Percentiles rank a stretch among this genome's conserved stretches.
These are phyloP conservation scores for Oscheius sp. DNA, from an alignment of 2,888 invertebrate species.

Conservation along the genomic window DNA sequence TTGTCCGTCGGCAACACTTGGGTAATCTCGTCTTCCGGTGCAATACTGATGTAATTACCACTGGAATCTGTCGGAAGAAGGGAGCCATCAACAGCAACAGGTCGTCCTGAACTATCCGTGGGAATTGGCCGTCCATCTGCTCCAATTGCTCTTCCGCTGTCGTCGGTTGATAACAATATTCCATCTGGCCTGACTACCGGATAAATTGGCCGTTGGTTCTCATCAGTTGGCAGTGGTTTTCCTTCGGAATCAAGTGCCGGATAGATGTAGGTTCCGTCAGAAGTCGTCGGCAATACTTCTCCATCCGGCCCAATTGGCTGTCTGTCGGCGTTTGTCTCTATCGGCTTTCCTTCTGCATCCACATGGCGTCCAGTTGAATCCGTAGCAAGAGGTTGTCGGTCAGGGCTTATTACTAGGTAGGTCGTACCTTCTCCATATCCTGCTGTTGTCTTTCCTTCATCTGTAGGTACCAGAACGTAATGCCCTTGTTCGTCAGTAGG, in stretches of 20 bases:
- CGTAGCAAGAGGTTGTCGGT: conserved; percentile 42
- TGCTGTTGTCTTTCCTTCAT: conserved; percentile 34
- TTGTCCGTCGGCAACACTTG: conserved; percentile 36
- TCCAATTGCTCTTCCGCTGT: no score
- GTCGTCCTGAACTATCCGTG: conserved; percentile 53
- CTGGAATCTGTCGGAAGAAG: conserved; percentile 54
- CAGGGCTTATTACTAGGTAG: conserved; percentile 39
- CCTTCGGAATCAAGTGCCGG: conserved; percentile 39
- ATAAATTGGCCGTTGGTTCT: no score
- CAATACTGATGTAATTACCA: conserved; percentile 32
- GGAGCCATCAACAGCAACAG: conserved; percentile 43
- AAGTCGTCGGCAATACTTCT: conserved; percentile 45
- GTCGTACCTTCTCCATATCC: conserved; percentile 38
- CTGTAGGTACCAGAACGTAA: conserved; percentile 45
- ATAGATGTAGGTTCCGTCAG: conserved; percentile 41
- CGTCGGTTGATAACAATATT: conserved; percentile 51
- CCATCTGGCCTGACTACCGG: conserved; percentile 55
- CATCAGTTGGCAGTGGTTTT: no score
- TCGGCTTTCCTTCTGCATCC: conserved; percentile 8
- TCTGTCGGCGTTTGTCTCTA: conserved; percentile 37
- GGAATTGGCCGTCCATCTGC: conserved; percentile 54
- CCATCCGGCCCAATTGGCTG: conserved; percentile 56
- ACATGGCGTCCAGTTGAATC: conserved; percentile 37
- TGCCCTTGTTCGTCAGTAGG: conserved; percentile 39
- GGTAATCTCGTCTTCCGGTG: no score